Evolutionary conservation across 2,888 invertebrate genomes (phyloP).

Genomic region (Tetranychus truncatus): DNA sequence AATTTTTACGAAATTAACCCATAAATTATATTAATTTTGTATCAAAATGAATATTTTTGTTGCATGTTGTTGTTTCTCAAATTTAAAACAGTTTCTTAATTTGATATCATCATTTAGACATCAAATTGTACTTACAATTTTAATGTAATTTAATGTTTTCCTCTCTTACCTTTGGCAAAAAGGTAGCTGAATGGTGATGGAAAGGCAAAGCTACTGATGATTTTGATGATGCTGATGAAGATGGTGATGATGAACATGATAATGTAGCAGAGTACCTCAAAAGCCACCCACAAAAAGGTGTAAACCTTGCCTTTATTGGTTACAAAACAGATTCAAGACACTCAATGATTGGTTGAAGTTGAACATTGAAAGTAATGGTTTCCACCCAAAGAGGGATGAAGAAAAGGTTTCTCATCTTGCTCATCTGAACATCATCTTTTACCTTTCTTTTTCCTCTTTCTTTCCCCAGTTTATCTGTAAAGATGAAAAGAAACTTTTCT

Average conservation of each 20-base stretch:
- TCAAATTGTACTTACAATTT: too few relatives aligned
- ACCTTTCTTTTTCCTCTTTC: neutral
- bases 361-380: neutral
- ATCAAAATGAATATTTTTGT: too few relatives aligned
- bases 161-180: too few relatives aligned
- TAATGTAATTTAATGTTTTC: too few relatives aligned
- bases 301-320: neutral
- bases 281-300: neutral
- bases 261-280: neutral
- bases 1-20: too few relatives aligned
- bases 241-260: neutral
- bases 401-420: neutral
- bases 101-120: too few relatives aligned
- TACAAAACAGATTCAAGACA: neutral
- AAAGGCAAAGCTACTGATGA: neutral
- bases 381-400: neutral
- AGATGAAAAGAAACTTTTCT: neutral
- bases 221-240: neutral
- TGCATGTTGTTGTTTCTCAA: too few relatives aligned
- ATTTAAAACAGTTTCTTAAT: too few relatives aligned
- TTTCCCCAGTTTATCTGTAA: neutral
- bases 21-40: too few relatives aligned
- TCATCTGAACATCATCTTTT: neutral
- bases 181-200: neutral
- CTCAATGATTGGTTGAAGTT: neutral